Evolutionary conservation across 23 tunicate species (phyloP), one percentile per base, ranked within the genome.

Genomic region (Clavelina lepadiformis): DNA sequence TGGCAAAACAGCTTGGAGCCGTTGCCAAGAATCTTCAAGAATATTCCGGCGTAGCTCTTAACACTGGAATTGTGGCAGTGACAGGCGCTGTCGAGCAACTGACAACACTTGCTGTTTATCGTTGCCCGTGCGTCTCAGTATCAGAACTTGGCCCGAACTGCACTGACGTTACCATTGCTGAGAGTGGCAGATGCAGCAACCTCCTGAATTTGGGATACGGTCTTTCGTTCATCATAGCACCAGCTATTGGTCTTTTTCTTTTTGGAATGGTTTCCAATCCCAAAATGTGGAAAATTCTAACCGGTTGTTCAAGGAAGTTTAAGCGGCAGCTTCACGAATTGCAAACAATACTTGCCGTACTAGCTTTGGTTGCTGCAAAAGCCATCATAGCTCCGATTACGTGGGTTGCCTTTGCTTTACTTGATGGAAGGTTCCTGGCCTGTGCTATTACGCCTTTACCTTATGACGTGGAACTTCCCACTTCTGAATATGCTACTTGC

Each of bases 401-500:
- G 6, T 80, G 87, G 87, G 57, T 80, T 24, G 50, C 54, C 38
- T 45, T 71, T 31, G 72, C 78, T 6, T 41, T 80, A 18, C 45
- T 80, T 0, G 78, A 80, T 38, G 87, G 87, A 18, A 49, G 57
- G 20, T 80, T 62, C 28, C 60, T 57, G 44, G 87, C 87, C 23
- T 80, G 87, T 52, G 46, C 78, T 7, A 32, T 71, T 0, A 80
- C 87, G 5, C 72, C 87, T 23, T 35, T 71, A 2, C 78, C 87
- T 4, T 80, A 71, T 38, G 73, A 63, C 25, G 38, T 71, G 19
- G 73, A 65, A 2, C 3, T n/a, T 11, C 24, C 51, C 31, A 59
- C 27, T 11, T 29, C 66, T 5, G 35, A 27, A 22, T 64, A 64
- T 55, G 0, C 50, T 1, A 50, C 34, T 52, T 76, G 82, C 22